Conservation (phyloP, 1,140 invertebrate genomes). For the Bombus cullumanus region DNA sequence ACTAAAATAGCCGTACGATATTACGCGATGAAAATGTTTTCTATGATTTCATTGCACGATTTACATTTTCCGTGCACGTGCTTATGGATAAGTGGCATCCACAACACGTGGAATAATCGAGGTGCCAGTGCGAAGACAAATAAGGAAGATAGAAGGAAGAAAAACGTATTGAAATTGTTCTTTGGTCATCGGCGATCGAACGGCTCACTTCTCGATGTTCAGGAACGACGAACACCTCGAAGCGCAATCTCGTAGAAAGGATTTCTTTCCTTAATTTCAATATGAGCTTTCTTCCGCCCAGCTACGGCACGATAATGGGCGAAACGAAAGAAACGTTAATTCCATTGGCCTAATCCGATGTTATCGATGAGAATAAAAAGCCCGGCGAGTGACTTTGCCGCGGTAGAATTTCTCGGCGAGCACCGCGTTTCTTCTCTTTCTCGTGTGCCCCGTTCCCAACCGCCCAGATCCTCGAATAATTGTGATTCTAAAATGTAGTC, state of each 20-base stretch:
- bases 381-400: neutral
- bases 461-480: neutral
- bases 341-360: conserved; percentile 16
- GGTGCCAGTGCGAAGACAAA: neutral
- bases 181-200: neutral
- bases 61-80: too few species aligned
- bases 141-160: neutral
- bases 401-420: neutral
- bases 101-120: too few species aligned
- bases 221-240: neutral
- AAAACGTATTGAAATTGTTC: neutral
- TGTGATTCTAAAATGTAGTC: conserved; percentile 28
- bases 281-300: neutral
- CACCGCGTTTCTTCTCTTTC: neutral
- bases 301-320: conserved; percentile 3
- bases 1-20: too few species aligned
- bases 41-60: too few species aligned
- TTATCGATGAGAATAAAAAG: conserved; percentile 41
- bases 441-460: too few species aligned
- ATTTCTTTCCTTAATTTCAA: conserved; percentile 6
- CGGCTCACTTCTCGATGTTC: neutral
- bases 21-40: too few species aligned
- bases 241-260: neutral
- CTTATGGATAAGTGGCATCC: too few species aligned
- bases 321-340: conserved; percentile 25